Percentiles rank a stretch among this genome's conserved stretches.
These are phyloP conservation scores for Ceyx melanurus DNA, from an alignment of 2,113 vertebrate species.

Conservation along the genomic window DNA sequence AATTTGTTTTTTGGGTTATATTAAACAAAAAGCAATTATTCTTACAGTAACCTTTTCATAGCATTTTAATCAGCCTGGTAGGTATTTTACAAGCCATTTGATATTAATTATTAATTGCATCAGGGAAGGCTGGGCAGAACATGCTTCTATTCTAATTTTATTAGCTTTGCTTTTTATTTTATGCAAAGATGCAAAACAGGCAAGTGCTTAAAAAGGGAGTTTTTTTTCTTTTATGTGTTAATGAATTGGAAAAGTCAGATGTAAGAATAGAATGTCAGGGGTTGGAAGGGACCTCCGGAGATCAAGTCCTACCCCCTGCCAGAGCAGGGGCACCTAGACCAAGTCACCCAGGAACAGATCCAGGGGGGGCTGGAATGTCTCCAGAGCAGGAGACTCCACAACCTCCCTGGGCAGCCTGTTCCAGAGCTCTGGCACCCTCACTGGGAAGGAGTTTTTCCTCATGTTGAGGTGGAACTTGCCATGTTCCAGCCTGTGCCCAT, in stretches of 20 bases:
- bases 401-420: no score
- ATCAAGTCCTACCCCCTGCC: no score
- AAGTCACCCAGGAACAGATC: no score
- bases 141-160: conserved; percentile 8
- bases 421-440: no score
- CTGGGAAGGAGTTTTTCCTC: no score
- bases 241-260: background rate
- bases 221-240: background rate
- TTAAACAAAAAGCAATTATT: conserved; percentile 73
- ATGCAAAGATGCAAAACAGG: background rate
- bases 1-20: conserved; percentile 59
- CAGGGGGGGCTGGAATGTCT: no score
- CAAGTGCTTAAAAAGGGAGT: background rate
- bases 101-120: conserved; percentile 68
- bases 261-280: background rate
- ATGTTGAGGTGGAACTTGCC: no score
- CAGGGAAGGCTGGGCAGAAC: background rate
- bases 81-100: conserved; percentile 54
- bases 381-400: no score
- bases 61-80: conserved; percentile 52
- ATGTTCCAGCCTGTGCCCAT: no score
- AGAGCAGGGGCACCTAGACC: no score
- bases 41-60: conserved; percentile 61
- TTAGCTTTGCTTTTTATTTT: conserved; percentile 30
- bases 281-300: no score